These are phyloP conservation scores for Hydrotaea cyrtoneurina DNA, from an alignment of 2,888 invertebrate species.

Conservation along the genomic window DNA sequence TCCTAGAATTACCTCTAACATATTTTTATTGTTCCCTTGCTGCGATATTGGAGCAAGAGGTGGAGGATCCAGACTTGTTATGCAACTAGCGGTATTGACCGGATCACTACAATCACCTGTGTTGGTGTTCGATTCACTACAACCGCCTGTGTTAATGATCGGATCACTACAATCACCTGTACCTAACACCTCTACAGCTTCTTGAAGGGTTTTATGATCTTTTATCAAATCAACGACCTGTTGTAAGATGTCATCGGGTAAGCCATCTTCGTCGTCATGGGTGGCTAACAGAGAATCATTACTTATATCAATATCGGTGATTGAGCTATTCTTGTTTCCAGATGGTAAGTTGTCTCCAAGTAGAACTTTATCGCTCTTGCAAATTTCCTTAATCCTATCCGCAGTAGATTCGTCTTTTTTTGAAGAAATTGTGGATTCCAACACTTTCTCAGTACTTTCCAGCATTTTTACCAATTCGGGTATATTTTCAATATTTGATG, in stretches of 20 bases:
- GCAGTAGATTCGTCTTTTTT: slow-evolving; percentile 9
- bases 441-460: slow-evolving; percentile 77
- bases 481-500: slow-evolving; percentile 76
- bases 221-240: slow-evolving; percentile 87
- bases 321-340: slow-evolving; percentile 65
- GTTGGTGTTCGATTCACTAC: slow-evolving; percentile 48
- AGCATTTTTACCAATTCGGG: slow-evolving; percentile 82
- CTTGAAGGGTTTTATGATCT: slow-evolving; percentile 86
- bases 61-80: slow-evolving; percentile 52
- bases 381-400: neutral
- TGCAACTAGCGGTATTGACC: slow-evolving; percentile 2
- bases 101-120: slow-evolving; percentile 71
- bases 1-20: slow-evolving; percentile 51
- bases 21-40: slow-evolving; percentile 44
- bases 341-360: neutral
- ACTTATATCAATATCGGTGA: slow-evolving; percentile 75
- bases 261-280: slow-evolving; percentile 83
- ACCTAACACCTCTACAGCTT: slow-evolving; percentile 85
- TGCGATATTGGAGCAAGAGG: slow-evolving; percentile 63
- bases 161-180: slow-evolving; percentile 71
- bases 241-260: slow-evolving; percentile 87
- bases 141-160: slow-evolving; percentile 71
- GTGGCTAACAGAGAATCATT: slow-evolving; percentile 79
- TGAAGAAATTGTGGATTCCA: slow-evolving; percentile 64
- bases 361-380: slow-evolving; percentile 13